phyloP scores from a whole-genome alignment of 2,113 vertebrate species.

The Hemicordylus capensis region DNA sequence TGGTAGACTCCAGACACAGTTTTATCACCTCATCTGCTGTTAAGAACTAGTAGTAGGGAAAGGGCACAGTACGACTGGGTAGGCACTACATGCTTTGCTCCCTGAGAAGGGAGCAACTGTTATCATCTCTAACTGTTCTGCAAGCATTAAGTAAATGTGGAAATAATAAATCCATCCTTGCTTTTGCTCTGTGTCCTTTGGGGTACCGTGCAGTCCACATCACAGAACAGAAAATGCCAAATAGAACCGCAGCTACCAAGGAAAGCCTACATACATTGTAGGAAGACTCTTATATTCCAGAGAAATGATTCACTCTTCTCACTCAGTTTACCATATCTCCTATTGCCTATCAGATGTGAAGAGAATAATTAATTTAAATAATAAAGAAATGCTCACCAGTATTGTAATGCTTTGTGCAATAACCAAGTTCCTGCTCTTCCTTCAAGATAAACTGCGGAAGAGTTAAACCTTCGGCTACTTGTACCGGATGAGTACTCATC shows the following conservation, averaged over 20 bases:
- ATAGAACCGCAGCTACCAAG: not conserved
- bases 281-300: not conserved
- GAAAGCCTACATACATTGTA: not conserved
- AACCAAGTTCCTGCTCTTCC: conserved; percentile 95
- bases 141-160: not conserved
- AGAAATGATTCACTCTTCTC: not conserved
- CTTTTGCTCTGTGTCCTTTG: not conserved
- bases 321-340: not conserved
- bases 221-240: not conserved
- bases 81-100: too few species aligned
- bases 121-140: not conserved
- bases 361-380: not conserved
- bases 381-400: conserved; percentile 82
- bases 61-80: too few species aligned
- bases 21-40: not conserved
- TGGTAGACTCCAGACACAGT: not conserved
- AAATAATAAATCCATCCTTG: too few species aligned
- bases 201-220: too few species aligned
- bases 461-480: conserved; percentile 95
- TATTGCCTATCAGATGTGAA: not conserved
- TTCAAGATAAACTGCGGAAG: conserved; percentile 97
- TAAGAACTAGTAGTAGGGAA: not conserved
- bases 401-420: conserved; percentile 99
- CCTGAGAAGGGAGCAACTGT: too few species aligned
- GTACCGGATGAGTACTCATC: conserved; percentile 91